Evolutionary conservation across 2,888 invertebrate genomes (phyloP).

Genomic region (Eristalis intricaria): DNA sequence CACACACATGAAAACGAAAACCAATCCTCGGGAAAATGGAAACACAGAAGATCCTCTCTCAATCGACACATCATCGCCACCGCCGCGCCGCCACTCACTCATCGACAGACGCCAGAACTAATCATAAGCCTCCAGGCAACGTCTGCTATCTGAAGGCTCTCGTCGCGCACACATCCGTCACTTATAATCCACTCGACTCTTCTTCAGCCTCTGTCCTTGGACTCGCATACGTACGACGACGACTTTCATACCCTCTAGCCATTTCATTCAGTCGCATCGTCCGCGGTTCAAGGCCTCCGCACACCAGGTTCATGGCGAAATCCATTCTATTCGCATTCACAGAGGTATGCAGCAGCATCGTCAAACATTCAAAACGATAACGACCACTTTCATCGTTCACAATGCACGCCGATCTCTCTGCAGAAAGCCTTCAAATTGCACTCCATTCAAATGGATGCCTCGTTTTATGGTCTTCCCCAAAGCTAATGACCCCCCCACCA

Average conservation of each 20-base stretch:
- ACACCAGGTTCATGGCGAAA: neutral
- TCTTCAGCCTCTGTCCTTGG: neutral
- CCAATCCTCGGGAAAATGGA: neutral
- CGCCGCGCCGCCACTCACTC: neutral
- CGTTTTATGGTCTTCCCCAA: constrained; percentile 42
- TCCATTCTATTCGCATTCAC: neutral
- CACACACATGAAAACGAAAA: no score
- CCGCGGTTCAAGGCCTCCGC: neutral
- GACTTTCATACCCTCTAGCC: neutral
- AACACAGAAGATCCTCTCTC: neutral
- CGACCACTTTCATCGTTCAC: constrained; percentile 16
- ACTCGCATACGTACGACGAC: neutral
- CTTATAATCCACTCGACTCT: neutral
- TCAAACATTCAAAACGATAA: neutral
- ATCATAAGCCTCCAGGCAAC: neutral
- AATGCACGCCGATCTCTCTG: neutral
- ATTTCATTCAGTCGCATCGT: neutral
- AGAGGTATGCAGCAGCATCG: neutral
- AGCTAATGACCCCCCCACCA: constrained; percentile 26
- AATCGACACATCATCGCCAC: neutral
- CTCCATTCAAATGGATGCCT: constrained; percentile 38
- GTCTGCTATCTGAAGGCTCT: neutral
- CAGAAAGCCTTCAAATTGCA: constrained; percentile 44
- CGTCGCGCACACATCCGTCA: neutral
- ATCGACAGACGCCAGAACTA: neutral